phyloP scores from a whole-genome alignment of 2,797 vertebrate genomes.

The Melanogrammus aeglefinus region DNA sequence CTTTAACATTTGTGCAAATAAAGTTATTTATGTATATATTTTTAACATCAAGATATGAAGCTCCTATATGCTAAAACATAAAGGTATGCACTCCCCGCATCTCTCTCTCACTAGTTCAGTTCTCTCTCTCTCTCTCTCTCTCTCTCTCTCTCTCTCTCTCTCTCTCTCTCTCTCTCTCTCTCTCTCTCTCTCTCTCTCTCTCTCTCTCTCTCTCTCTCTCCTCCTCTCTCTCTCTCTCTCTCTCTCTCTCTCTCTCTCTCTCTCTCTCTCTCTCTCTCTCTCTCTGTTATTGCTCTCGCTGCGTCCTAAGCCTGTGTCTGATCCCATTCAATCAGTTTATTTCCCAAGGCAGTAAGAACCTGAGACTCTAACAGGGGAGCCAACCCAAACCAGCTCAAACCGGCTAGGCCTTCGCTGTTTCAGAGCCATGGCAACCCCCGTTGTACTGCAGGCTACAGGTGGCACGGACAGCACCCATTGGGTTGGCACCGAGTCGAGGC shows the following conservation, averaged over 20 bases:
- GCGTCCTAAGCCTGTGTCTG: constrained; percentile 46
- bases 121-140: no score
- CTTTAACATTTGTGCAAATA: no score
- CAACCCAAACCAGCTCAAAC: constrained; percentile 55
- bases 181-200: no score
- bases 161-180: no score
- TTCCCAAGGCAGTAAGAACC: constrained; percentile 44
- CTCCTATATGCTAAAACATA: neutral
- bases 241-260: neutral
- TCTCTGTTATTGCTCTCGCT: neutral
- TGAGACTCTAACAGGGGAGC: constrained; percentile 15
- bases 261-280: neutral
- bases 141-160: no score
- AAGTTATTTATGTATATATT: no score
- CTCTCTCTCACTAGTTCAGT: no score
- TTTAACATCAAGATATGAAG: neutral
- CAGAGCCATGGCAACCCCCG: constrained; percentile 17
- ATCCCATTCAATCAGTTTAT: constrained; percentile 57
- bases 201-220: neutral
- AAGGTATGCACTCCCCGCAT: neutral
- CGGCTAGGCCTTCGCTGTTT: constrained; percentile 47
- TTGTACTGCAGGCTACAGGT: neutral
- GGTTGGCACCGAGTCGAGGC: no score
- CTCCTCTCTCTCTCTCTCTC: neutral
- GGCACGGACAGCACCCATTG: no score